Evolutionary conservation across 2,113 vertebrate genomes (phyloP).

Genomic region (Sphaerodactylus townsendi): DNA sequence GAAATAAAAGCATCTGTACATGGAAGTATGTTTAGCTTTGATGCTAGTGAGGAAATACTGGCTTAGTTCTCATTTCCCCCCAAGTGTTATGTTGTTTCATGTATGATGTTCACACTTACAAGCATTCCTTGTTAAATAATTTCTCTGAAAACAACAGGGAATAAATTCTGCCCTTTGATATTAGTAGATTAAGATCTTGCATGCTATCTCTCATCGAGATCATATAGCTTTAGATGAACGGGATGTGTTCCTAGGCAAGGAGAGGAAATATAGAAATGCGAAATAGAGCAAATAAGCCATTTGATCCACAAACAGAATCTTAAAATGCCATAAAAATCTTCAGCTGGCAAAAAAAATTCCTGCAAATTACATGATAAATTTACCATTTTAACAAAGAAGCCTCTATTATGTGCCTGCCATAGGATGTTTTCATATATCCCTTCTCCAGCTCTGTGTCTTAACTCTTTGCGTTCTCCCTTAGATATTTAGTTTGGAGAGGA

Average conservation of each 20-base stretch:
- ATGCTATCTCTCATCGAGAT: conserved; percentile 51
- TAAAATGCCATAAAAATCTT: conserved; percentile 43
- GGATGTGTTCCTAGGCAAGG: conserved; percentile 48
- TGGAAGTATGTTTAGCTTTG: conserved; percentile 67
- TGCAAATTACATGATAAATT: background rate
- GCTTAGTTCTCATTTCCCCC: conserved; percentile 70
- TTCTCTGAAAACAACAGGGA: conserved; percentile 72
- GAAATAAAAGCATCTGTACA: conserved; percentile 61
- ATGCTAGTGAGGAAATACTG: conserved; percentile 68
- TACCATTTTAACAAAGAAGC: background rate
- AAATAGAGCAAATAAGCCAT: conserved; percentile 55
- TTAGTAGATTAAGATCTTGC: conserved; percentile 64
- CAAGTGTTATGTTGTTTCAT: conserved; percentile 67
- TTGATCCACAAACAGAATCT: conserved; percentile 46
- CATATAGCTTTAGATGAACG: conserved; percentile 43
- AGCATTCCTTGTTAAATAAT: conserved; percentile 75
- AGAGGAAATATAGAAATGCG: conserved; percentile 44
- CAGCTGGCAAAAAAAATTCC: conserved; percentile 21
- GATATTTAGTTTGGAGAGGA: too few species aligned
- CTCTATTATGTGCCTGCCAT: background rate
- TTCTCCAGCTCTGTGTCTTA: background rate
- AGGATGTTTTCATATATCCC: background rate
- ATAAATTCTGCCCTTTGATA: conserved; percentile 71
- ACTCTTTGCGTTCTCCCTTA: background rate
- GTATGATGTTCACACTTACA: conserved; percentile 65